Base-by-base conservation (phyloP, 1,140 invertebrate genomes). In the Ephestia elutella region DNA sequence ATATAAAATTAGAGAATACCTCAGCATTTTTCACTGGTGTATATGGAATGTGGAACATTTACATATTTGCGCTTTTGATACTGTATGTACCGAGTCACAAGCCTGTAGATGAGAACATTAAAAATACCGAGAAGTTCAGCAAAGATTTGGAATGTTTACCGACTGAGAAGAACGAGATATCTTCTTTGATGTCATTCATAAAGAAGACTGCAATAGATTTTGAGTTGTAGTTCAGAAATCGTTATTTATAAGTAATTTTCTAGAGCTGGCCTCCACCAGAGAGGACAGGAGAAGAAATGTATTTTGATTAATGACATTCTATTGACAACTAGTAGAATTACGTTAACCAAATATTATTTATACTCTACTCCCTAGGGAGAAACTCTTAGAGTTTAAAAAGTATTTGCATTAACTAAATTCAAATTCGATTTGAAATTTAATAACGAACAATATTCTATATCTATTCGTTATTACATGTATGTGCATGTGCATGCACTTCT, bases 21-120 rank as follows among this genome's bases (percentile, higher is more conserved):
- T 98, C 97, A 28, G 98, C 97, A 50, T 97, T 99, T 81, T 96
- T 98, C 68, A 99, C 98, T 64, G 98, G 97, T 30, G 97, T 98
- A 28, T 99, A 99, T 90, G 98, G 98, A 58, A 99, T 99, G 97
- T 99, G 98, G 98, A 99, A 99, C 89, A 94, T 99, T 71, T 99
- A 99, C 80, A 98, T 98, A 15, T 94, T 98, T 80, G 95, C 96
- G 11, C 89, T 99, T 63, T 90, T 99, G 25, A 96, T 96, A 56
- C 89, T 99, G 53, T 99, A 99, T 90, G 97, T 98, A 11, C 98
- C 98, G 13, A 99, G 98, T 56, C 98, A 99, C 82, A 99, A 99
- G 95, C 95, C 95, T n/a, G 90, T 90, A 2, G 92, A 94, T 83
- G 90, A 81, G 18, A 80, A 85, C 59, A 86, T 78, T 62, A 75